Evolutionary conservation across 2,888 invertebrate species (phyloP).

Genomic region (Rhodophaea formosa): DNA sequence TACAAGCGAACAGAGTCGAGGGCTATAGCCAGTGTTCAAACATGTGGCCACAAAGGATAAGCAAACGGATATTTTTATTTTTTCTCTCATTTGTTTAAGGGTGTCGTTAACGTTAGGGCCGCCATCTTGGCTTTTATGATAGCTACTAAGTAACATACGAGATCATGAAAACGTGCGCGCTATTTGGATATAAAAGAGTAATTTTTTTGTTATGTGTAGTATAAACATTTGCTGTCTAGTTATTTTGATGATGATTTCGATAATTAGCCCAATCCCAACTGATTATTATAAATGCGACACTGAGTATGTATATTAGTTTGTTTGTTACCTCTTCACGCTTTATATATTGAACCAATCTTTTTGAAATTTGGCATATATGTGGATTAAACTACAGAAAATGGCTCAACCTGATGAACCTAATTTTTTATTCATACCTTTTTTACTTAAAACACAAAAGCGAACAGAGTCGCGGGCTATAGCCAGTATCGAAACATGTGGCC

Average conservation of each 20-base stretch:
- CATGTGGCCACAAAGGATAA: not conserved
- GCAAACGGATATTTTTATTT: not conserved
- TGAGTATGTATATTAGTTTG: too few species aligned
- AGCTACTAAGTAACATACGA: conserved; percentile 2
- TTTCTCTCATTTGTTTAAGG: conserved; percentile 5
- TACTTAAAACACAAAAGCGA: too few species aligned
- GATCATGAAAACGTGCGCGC: not conserved
- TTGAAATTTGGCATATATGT: too few species aligned
- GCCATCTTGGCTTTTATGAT: conserved; percentile 1
- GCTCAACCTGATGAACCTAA: too few species aligned
- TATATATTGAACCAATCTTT: too few species aligned
- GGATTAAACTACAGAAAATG: too few species aligned
- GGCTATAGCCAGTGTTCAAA: not conserved
- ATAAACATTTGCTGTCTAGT: not conserved
- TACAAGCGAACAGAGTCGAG: too few species aligned
- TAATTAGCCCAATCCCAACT: too few species aligned
- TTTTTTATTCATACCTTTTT: too few species aligned
- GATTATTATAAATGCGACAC: too few species aligned
- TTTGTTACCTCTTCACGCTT: too few species aligned
- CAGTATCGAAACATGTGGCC: not conserved
- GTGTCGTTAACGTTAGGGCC: not conserved
- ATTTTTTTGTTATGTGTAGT: not conserved
- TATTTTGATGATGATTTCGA: not conserved
- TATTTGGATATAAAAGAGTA: not conserved
- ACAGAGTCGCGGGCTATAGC: too few species aligned